These are phyloP conservation scores for Danio jaintianensis DNA, from an alignment of 2,797 vertebrate genomes.

Conservation along the genomic window DNA sequence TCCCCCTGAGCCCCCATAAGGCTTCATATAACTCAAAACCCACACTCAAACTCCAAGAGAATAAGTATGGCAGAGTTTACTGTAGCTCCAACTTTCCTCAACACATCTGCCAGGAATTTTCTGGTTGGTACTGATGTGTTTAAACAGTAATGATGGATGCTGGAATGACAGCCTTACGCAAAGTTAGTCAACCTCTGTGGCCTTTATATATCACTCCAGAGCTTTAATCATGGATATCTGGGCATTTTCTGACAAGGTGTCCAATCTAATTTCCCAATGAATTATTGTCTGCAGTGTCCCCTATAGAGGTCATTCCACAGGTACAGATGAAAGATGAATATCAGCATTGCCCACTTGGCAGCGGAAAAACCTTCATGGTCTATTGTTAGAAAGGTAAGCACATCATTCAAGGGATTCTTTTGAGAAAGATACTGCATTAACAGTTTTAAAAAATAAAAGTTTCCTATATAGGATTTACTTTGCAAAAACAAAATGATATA, in stretches of 20 bases:
- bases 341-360: constrained; percentile 18
- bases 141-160: constrained; percentile 2
- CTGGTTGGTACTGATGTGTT: not conserved
- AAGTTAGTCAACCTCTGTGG: constrained; percentile 23
- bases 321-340: constrained; percentile 28
- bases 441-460: too few relatives aligned
- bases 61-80: too few relatives aligned
- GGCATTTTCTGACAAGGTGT: constrained; percentile 17
- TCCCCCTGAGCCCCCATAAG: too few relatives aligned
- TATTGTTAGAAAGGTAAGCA: constrained; percentile 30
- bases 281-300: constrained; percentile 30
- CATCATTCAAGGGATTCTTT: not conserved
- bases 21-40: too few relatives aligned
- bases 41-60: too few relatives aligned
- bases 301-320: constrained; percentile 27
- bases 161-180: constrained; percentile 7
- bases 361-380: constrained; percentile 16
- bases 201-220: constrained; percentile 7
- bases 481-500: not conserved
- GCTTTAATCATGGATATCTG: constrained; percentile 28
- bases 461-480: too few relatives aligned
- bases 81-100: too few relatives aligned
- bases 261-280: constrained; percentile 23
- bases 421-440: constrained; percentile 2
- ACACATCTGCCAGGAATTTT: not conserved